Percentiles rank a stretch among this genome's conserved stretches.
Conservation (phyloP, 2,888 invertebrate genomes). For the Diplolepis rosae region DNA sequence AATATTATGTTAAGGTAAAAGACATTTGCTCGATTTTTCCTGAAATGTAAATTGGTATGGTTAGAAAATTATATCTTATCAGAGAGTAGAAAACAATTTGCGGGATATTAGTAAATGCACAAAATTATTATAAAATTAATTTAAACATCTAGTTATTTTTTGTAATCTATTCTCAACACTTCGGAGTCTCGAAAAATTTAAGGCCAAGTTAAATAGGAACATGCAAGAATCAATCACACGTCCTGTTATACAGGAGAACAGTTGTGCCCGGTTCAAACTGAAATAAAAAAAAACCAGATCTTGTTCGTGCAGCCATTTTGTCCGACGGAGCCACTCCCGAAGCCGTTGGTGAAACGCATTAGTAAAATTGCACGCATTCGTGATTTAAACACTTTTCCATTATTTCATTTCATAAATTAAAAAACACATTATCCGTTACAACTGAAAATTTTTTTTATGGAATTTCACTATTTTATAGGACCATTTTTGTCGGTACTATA, state of each 20-base stretch:
- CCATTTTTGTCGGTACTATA: neutral
- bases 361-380: constrained; percentile 28
- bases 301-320: constrained; percentile 38
- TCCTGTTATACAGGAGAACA: constrained; percentile 50
- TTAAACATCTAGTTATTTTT: neutral
- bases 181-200: constrained; percentile 35
- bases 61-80: no score
- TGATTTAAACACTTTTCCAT: neutral
- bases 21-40: no score
- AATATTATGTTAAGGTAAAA: no score
- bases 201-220: constrained; percentile 54
- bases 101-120: no score
- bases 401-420: neutral
- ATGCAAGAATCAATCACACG: constrained; percentile 59
- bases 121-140: neutral
- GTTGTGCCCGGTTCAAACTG: constrained; percentile 36
- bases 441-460: no score
- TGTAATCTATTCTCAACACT: neutral
- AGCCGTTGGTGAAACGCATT: neutral
- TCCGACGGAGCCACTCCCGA: constrained; percentile 19
- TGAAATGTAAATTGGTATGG: no score
- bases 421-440: neutral
- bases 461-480: neutral
- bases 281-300: constrained; percentile 58
- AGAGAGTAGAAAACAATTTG: no score